Percentiles rank a stretch among this genome's conserved stretches.
Conservation (phyloP, 1,140 invertebrate genomes). For the Drosophila santomea region DNA sequence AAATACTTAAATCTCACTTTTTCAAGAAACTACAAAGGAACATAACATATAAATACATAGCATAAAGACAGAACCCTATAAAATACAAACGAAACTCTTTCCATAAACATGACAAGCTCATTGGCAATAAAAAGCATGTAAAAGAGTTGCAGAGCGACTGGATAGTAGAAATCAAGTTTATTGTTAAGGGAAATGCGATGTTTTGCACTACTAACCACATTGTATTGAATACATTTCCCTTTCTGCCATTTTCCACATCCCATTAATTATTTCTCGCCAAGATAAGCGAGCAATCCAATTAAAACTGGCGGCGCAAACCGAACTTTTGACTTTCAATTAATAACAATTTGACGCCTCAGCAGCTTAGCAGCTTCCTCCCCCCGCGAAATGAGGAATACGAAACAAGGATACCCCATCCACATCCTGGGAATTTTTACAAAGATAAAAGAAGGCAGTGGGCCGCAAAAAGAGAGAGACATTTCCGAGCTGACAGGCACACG, state of each 20-base stretch:
- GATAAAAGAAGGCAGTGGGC: constrained; percentile 60
- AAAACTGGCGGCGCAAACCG: constrained; percentile 50
- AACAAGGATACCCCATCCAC: background rate
- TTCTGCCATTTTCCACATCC: background rate
- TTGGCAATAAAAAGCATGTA: constrained; percentile 3
- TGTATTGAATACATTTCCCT: background rate
- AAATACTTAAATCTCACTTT: background rate
- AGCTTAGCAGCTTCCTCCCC: constrained; percentile 39
- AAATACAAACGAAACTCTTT: background rate
- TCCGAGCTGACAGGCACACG: constrained; percentile 73
- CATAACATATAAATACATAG: background rate
- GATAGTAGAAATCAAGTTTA: background rate
- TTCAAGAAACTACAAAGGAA: background rate
- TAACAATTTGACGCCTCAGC: constrained; percentile 79
- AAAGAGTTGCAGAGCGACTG: background rate
- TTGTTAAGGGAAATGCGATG: background rate
- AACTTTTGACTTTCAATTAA: constrained; percentile 82
- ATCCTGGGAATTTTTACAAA: constrained; percentile 31
- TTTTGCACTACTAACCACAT: constrained; percentile 3
- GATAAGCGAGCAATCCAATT: constrained; percentile 64
- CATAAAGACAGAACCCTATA: background rate
- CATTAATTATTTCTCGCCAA: constrained; percentile 40
- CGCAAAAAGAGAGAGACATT: constrained; percentile 32
- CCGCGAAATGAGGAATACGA: no score
- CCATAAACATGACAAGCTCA: background rate